Evolutionary conservation across 1,140 invertebrate species (phyloP).

Genomic region (Drosophila equinoxialis): DNA sequence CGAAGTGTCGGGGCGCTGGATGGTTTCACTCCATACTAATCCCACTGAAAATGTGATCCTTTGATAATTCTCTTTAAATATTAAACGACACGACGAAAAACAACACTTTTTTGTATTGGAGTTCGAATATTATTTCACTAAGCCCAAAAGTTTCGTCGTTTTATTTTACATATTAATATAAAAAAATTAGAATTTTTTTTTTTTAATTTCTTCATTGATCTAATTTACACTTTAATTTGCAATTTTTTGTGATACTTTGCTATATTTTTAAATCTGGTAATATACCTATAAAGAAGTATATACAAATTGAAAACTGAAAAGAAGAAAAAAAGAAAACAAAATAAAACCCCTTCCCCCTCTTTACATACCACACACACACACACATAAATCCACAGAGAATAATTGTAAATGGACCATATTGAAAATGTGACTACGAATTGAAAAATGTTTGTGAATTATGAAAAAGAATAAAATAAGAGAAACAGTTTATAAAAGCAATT

Average conservation of each 20-base stretch:
- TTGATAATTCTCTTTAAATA: constrained; percentile 43
- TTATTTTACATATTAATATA: constrained; percentile 26
- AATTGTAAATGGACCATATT: constrained; percentile 38
- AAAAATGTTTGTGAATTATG: constrained; percentile 43
- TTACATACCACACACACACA: constrained; percentile 26
- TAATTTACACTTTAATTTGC: constrained; percentile 80
- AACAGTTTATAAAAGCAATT: constrained; percentile 66
- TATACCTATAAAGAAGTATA: constrained; percentile 45
- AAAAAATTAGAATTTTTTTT: constrained; percentile 37
- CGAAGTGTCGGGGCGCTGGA: background rate
- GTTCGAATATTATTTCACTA: constrained; percentile 76
- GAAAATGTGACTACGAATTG: constrained; percentile 45
- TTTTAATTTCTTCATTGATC: constrained; percentile 69
- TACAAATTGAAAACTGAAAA: constrained; percentile 53
- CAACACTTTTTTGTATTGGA: constrained; percentile 54
- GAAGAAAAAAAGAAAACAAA: constrained; percentile 29
- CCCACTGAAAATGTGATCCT: constrained; percentile 31
- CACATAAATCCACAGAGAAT: constrained; percentile 31
- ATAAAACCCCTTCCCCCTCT: constrained; percentile 10
- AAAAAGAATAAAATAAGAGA: constrained; percentile 41
- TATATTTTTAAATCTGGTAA: constrained; percentile 77
- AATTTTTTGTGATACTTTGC: constrained; percentile 82
- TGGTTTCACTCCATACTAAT: constrained; percentile 4
- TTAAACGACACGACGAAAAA: constrained; percentile 42
- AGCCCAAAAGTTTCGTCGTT: constrained; percentile 62